Conservation (phyloP, 2,888 invertebrate genomes). For the Cyrtodaria siliqua region DNA sequence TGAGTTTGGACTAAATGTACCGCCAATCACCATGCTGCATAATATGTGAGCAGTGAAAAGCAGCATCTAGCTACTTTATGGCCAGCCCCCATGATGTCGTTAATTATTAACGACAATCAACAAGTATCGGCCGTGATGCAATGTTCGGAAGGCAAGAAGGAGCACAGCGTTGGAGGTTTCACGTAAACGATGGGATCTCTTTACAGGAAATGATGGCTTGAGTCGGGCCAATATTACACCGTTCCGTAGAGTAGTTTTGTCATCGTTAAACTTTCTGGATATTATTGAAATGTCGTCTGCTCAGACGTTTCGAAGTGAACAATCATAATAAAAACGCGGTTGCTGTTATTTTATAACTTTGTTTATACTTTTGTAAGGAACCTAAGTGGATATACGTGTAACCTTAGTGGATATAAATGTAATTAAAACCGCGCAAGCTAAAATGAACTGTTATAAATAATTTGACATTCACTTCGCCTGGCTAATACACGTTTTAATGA, state of each 20-base stretch:
- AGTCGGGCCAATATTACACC: neutral
- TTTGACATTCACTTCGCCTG: too few species aligned
- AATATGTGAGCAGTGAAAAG: neutral
- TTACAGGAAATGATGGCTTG: constrained; percentile 16
- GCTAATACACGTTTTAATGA: too few species aligned
- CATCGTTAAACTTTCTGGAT: constrained; percentile 13
- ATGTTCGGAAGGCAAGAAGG: constrained; percentile 24
- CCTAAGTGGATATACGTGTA: too few species aligned
- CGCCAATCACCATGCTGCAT: neutral
- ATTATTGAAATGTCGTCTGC: neutral
- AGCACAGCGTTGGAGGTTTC: neutral
- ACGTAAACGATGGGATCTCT: neutral
- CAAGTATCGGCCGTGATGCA: constrained; percentile 44
- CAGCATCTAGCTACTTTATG: constrained; percentile 33
- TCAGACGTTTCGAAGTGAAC: too few species aligned
- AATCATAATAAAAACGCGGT: too few species aligned
- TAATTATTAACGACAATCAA: constrained; percentile 63
- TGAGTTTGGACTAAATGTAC: constrained; percentile 16
- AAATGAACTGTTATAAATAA: too few species aligned
- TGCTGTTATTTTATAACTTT: too few species aligned
- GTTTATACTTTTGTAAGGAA: too few species aligned
- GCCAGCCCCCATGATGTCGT: constrained; percentile 51
- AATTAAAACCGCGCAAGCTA: too few species aligned
- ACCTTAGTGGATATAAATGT: too few species aligned
- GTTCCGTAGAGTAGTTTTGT: constrained; percentile 41